Conservation (phyloP, 2,888 invertebrate genomes). For the Candidula unifasciata region DNA sequence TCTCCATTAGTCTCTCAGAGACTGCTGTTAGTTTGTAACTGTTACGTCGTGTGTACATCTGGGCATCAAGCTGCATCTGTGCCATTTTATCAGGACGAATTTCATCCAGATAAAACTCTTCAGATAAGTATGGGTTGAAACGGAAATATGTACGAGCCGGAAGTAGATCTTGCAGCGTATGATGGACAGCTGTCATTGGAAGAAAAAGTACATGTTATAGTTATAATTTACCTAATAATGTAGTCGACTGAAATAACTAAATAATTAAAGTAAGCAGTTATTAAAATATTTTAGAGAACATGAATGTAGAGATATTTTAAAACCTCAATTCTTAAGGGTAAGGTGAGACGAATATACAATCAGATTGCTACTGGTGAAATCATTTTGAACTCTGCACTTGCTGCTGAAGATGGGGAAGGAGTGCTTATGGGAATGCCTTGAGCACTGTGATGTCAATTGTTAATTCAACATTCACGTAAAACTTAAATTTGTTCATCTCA, state of each 20-base stretch:
- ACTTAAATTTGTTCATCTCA: no score
- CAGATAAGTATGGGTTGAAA: conserved; percentile 91
- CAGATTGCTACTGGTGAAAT: no score
- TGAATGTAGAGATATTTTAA: no score
- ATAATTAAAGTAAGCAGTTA: neutral
- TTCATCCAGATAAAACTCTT: conserved; percentile 89
- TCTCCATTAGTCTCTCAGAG: conserved; percentile 64
- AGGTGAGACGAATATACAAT: no score
- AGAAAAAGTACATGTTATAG: neutral
- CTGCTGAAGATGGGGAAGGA: no score
- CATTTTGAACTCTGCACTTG: no score
- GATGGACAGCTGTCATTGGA: conserved; percentile 82
- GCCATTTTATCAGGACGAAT: conserved; percentile 85
- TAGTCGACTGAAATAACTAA: neutral
- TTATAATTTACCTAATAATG: neutral
- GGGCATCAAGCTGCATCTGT: conserved; percentile 86
- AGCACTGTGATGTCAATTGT: no score
- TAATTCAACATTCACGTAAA: no score
- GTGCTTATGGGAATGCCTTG: no score
- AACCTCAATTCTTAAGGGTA: no score
- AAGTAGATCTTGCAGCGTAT: conserved; percentile 72
- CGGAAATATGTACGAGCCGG: conserved; percentile 87
- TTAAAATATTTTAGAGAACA: neutral
- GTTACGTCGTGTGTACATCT: conserved; percentile 88
- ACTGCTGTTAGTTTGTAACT: conserved; percentile 83